Percentiles rank a stretch among this genome's conserved stretches.
Evolutionary conservation across 2,888 invertebrate genomes (phyloP).

Genomic region (Dasysyrphus tricinctus): DNA sequence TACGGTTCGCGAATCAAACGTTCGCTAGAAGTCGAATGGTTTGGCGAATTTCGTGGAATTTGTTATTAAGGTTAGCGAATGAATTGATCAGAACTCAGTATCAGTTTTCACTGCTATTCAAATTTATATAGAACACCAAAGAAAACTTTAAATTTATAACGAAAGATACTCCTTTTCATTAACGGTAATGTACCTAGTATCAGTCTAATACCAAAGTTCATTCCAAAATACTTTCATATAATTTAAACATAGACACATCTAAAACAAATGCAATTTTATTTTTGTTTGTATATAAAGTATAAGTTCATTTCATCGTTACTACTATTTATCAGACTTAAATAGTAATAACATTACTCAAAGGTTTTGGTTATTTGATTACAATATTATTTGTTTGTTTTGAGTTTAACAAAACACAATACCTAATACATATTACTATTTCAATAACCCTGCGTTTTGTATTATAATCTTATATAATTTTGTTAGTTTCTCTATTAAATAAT

Average conservation of each 20-base stretch:
- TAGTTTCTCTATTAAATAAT: conserved; percentile 49
- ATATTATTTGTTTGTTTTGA: conserved; percentile 22
- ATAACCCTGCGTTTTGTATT: conserved; percentile 45
- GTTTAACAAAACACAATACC: conserved; percentile 50
- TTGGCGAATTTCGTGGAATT: no score
- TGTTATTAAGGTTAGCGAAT: no score
- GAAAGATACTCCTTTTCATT: no score
- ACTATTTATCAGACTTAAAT: conserved; percentile 69
- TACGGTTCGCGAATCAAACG: no score
- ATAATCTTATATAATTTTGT: conserved; percentile 49
- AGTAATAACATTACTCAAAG: conserved; percentile 57
- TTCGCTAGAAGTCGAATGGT: no score
- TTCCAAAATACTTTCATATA: conserved; percentile 14
- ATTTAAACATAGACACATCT: conserved; percentile 56
- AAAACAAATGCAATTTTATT: conserved; percentile 69
- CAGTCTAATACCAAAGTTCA: neutral
- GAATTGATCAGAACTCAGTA: no score
- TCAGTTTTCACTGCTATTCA: no score
- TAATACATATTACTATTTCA: conserved; percentile 11
- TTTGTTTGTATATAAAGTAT: conserved; percentile 63
- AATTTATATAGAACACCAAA: no score
- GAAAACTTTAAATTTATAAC: no score
- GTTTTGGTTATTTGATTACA: conserved; percentile 69
- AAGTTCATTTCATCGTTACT: conserved; percentile 65
- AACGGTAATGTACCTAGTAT: neutral